phyloP scores from a whole-genome alignment of 2,888 invertebrate species.

The Epirrita christyi region DNA sequence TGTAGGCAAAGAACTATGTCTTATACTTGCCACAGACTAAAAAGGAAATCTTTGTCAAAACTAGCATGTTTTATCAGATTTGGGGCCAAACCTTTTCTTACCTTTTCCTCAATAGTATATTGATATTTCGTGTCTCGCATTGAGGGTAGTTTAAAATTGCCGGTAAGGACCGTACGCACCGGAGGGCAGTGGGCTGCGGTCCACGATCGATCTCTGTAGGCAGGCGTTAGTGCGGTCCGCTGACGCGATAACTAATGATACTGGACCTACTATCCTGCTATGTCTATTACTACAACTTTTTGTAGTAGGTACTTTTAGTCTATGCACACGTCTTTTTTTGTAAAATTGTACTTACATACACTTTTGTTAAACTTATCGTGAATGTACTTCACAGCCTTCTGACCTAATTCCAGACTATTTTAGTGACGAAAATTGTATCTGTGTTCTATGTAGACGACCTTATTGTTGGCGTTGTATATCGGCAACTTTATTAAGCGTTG shows the following conservation, averaged over 20 bases:
- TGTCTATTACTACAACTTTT: slow-evolving; percentile 3
- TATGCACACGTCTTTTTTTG: not conserved
- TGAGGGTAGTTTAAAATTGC: slow-evolving; percentile 11
- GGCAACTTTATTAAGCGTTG: not conserved
- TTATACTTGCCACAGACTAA: too few species aligned
- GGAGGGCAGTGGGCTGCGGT: slow-evolving; percentile 66
- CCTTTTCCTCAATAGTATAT: not conserved
- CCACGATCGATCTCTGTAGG: slow-evolving; percentile 81
- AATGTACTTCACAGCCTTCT: slow-evolving; percentile 14
- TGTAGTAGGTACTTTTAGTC: not conserved
- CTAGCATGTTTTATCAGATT: not conserved
- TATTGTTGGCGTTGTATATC: slow-evolving; percentile 1
- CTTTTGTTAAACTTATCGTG: not conserved
- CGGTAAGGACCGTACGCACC: slow-evolving; percentile 58
- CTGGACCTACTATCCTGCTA: slow-evolving; percentile 17
- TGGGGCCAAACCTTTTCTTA: slow-evolving; percentile 9
- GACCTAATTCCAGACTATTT: slow-evolving; percentile 17
- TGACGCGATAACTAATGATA: slow-evolving; percentile 16
- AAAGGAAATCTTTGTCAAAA: not conserved
- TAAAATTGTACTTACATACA: not conserved
- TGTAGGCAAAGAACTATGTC: not conserved
- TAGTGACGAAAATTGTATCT: slow-evolving; percentile 12
- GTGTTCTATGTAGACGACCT: too few species aligned
- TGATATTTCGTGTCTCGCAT: slow-evolving; percentile 10
- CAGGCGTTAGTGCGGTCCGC: slow-evolving; percentile 35